Evolutionary conservation across 2,888 invertebrate genomes (phyloP), one percentile per base, ranked within the genome.

Genomic region (Fabriciana adippe): DNA sequence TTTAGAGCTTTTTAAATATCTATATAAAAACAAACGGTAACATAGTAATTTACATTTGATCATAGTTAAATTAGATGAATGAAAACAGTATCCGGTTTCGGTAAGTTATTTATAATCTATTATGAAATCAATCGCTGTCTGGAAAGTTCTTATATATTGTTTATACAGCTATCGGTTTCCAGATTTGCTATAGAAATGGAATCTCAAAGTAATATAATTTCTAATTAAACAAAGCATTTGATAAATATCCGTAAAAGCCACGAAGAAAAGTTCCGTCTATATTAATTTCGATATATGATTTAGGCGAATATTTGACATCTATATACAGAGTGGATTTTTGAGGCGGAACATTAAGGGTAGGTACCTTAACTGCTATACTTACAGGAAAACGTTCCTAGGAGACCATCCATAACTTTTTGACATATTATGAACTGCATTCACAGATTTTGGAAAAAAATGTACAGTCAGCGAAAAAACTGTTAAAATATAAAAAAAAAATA

Each of bases 101-200:
- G 8, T 16, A 45, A 62, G 66, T 8, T 51, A 51, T 67, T 51
- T 67, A 51, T 62, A 55, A 56, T 62, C 51, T 50, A 62, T 67
- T 55, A 47, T 62, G 50, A 55, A 67, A 62, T 62, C 66, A 62
- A 67, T 67, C 55, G 55, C 55, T 61, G 66, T 62, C 66, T 67
- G 41, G 26, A 41, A 56, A 62, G 50, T 62, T 56, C 61, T 50
- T 55, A 31, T 55, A 48, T 31, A 13, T 51, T 64, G 59, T 67
- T 50, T 62, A 41, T 41, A 51, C 50, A 41, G 26, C 48, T 55
- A 55, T 55, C 55, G 47, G 45, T 51, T 65, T 54, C 53, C 53
- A 53, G n/a, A 51, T 41, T 41, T 11, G 35, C 8, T 41, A 41
- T 21, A 35, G 26, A 48, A 59, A 59, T 31, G 16, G n/a, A 57